A percentile compares a stretch with the other conserved stretches of the same genome.
These are phyloP conservation scores for Exaiptasia diaphana DNA, from an alignment of 64 coral and sea anemone genomes.

Conservation along the genomic window DNA sequence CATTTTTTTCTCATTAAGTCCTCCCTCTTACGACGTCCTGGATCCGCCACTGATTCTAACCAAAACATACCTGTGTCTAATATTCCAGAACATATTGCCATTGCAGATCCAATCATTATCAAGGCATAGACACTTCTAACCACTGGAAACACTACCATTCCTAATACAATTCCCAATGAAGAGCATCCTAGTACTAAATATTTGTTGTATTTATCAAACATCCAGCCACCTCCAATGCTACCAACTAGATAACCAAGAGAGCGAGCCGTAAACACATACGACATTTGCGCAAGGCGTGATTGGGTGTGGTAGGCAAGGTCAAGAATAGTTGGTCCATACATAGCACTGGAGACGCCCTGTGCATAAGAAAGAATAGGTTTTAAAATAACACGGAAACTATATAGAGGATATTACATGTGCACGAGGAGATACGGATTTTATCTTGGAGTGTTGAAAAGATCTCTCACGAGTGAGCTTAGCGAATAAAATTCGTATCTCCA, in stretches of 20 bases:
- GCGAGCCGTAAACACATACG: conserved; percentile 70
- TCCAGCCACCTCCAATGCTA: conserved; percentile 73
- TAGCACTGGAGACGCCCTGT: conserved; percentile 71
- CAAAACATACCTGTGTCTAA: conserved; percentile 82
- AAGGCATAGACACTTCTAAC: conserved; percentile 44
- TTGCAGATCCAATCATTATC: conserved; percentile 36
- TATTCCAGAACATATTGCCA: conserved; percentile 56
- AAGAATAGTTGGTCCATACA: conserved; percentile 73
- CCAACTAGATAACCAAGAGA: conserved; percentile 81
- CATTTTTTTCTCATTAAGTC: too few species aligned
- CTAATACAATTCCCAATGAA: conserved; percentile 56
- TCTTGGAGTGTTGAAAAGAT: too few species aligned
- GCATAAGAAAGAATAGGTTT: too few species aligned
- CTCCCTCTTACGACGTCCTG: too few species aligned
- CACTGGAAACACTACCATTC: conserved; percentile 65
- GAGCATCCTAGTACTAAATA: conserved; percentile 67
- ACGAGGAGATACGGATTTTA: too few species aligned
- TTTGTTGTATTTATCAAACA: conserved; percentile 76
- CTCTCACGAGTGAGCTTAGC: too few species aligned
- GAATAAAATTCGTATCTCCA: too few species aligned
- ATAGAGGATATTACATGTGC: too few species aligned
- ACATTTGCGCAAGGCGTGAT: conserved; percentile 64
- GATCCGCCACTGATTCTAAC: too few species aligned
- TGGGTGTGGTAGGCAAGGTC: conserved; percentile 53
- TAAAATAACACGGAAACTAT: too few species aligned